These are phyloP conservation scores for Rutilus rutilus DNA, from an alignment of 2,113 vertebrate genomes.

Conservation along the genomic window DNA sequence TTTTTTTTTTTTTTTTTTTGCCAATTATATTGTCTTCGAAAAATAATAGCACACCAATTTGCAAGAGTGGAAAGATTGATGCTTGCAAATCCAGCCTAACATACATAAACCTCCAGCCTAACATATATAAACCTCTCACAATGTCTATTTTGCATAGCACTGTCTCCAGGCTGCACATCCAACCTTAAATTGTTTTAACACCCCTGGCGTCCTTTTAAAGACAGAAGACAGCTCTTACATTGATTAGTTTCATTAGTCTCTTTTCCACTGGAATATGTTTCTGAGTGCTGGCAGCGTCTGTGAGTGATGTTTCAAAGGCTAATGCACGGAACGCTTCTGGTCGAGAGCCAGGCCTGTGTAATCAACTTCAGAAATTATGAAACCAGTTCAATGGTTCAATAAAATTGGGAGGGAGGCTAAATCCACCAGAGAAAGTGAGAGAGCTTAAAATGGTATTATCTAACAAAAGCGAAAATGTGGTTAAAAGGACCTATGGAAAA, in stretches of 20 bases:
- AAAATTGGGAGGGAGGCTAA: slow-evolving; percentile 34
- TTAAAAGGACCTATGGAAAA: background rate
- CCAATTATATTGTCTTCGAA: background rate
- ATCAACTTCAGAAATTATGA: slow-evolving; percentile 49
- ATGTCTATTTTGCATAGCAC: background rate
- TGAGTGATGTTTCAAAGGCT: slow-evolving; percentile 47
- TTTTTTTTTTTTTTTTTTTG: background rate
- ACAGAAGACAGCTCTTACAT: slow-evolving; percentile 41
- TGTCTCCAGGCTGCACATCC: background rate
- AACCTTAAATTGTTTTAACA: slow-evolving; percentile 26
- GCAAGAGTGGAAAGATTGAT: background rate
- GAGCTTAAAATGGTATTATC: background rate
- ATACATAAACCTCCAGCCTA: background rate
- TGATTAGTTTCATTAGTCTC: slow-evolving; percentile 47
- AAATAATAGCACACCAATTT: background rate
- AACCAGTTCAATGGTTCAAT: slow-evolving; percentile 54
- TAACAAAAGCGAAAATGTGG: background rate
- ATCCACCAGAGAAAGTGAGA: slow-evolving; percentile 8
- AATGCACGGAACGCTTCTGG: slow-evolving; percentile 45
- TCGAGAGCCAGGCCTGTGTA: slow-evolving; percentile 37
- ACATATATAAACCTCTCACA: background rate
- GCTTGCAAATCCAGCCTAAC: background rate
- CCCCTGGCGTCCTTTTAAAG: slow-evolving; percentile 14
- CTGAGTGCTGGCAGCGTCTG: slow-evolving; percentile 4
- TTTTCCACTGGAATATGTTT: slow-evolving; percentile 36